A percentile compares a stretch with the other conserved stretches of the same genome.
Evolutionary conservation across 2,113 vertebrate genomes (phyloP).

Genomic region (Cottus gobio): DNA sequence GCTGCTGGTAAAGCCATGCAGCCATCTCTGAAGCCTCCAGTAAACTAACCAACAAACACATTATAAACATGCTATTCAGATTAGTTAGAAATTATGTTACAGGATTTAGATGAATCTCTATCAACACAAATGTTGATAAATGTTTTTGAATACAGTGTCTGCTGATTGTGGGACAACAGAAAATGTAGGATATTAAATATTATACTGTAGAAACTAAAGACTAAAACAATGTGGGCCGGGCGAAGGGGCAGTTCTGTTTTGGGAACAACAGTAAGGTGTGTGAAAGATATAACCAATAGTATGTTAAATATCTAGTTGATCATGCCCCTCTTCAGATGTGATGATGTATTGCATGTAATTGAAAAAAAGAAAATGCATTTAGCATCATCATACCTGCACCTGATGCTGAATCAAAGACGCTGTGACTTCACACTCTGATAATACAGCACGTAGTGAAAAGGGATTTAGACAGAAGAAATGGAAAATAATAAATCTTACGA

Average conservation of each 20-base stretch:
- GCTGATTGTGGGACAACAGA: constrained; percentile 1
- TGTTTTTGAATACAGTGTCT: not conserved
- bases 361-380: not conserved
- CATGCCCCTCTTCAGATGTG: not conserved
- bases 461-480: not conserved
- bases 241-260: not conserved
- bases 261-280: not conserved
- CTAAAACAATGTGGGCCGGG: not conserved
- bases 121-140: too few species aligned
- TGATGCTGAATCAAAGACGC: not conserved
- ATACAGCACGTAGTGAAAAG: too few species aligned
- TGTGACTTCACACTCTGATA: not conserved
- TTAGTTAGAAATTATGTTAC: not conserved
- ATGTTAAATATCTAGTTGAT: not conserved
- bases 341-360: not conserved
- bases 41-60: not conserved
- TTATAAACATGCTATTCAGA: not conserved
- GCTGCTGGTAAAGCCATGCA: constrained; percentile 28
- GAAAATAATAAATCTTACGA: not conserved
- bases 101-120: not conserved
- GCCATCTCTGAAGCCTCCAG: not conserved
- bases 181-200: not conserved
- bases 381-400: too few species aligned
- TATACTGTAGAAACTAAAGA: not conserved
- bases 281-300: not conserved